Evolutionary conservation across 1,140 invertebrate species (phyloP).

Genomic region (Dreissena rostriformis): DNA sequence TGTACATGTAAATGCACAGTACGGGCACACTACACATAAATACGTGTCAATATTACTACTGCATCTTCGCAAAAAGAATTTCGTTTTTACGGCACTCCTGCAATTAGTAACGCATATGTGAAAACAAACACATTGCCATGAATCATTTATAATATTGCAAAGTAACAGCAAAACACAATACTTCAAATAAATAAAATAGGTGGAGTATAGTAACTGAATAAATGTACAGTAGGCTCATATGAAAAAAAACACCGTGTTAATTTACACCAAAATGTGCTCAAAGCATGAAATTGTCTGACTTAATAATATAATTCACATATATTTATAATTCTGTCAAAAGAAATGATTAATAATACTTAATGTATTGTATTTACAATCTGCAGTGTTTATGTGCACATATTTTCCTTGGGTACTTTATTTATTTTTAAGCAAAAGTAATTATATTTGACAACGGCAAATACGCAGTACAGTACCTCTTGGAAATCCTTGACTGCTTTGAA

Average conservation of each 20-base stretch:
- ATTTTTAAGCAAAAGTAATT: neutral
- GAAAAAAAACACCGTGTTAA: too few relatives aligned
- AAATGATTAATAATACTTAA: neutral
- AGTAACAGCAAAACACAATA: neutral
- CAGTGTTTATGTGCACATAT: neutral
- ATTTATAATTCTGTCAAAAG: neutral
- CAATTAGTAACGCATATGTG: conserved; percentile 36
- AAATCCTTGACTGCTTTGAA: conserved; percentile 92
- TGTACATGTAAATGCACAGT: too few relatives aligned
- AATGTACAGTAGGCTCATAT: too few relatives aligned
- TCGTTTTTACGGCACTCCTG: conserved; percentile 80
- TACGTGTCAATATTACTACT: conserved; percentile 2
- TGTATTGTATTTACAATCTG: neutral
- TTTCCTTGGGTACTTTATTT: too few relatives aligned
- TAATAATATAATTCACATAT: neutral
- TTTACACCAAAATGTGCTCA: neutral
- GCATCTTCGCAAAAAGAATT: conserved; percentile 70
- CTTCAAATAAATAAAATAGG: too few relatives aligned
- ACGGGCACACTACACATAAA: too few relatives aligned
- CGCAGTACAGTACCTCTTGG: conserved; percentile 71
- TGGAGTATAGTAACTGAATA: too few relatives aligned
- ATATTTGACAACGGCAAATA: neutral
- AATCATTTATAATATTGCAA: neutral
- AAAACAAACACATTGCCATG: neutral
- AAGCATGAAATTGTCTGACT: neutral